phyloP scores from a whole-genome alignment of 2,113 vertebrate species.

The Ginglymostoma cirratum region DNA sequence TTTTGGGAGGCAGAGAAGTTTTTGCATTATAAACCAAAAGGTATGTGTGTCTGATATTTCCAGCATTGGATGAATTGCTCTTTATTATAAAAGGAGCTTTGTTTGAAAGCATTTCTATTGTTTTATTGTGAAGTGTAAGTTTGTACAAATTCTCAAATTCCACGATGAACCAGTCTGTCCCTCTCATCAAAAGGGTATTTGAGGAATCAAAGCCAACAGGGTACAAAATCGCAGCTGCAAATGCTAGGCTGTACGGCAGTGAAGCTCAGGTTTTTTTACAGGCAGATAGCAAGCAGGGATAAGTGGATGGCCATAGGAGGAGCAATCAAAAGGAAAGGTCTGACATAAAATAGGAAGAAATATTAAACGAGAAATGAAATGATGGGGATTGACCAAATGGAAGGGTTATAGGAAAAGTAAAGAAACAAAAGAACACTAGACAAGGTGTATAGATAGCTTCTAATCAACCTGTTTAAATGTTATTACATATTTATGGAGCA shows the following conservation, averaged over 20 bases:
- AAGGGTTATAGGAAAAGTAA: too few species aligned
- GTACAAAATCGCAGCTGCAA: not conserved
- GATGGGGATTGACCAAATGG: too few species aligned
- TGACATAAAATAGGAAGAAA: too few species aligned
- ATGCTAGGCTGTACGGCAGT: not conserved
- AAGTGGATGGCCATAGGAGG: too few species aligned
- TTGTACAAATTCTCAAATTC: not conserved
- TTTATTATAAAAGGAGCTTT: not conserved
- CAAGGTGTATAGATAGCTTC: too few species aligned
- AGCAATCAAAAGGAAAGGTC: too few species aligned
- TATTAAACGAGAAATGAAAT: too few species aligned
- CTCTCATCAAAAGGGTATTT: not conserved
- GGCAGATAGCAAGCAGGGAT: too few species aligned
- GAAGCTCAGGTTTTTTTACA: too few species aligned
- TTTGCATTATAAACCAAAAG: not conserved
- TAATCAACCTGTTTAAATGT: too few species aligned
- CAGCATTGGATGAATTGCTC: not conserved
- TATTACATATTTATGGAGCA: too few species aligned
- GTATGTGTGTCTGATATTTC: not conserved
- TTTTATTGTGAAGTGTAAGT: not conserved
- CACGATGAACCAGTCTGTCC: not conserved
- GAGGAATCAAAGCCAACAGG: not conserved
- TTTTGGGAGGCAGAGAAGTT: not conserved
- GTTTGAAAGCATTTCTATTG: not conserved
- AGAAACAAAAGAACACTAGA: too few species aligned